Evolutionary conservation across 2,113 vertebrate species (phyloP).

Genomic region (Grus americana): DNA sequence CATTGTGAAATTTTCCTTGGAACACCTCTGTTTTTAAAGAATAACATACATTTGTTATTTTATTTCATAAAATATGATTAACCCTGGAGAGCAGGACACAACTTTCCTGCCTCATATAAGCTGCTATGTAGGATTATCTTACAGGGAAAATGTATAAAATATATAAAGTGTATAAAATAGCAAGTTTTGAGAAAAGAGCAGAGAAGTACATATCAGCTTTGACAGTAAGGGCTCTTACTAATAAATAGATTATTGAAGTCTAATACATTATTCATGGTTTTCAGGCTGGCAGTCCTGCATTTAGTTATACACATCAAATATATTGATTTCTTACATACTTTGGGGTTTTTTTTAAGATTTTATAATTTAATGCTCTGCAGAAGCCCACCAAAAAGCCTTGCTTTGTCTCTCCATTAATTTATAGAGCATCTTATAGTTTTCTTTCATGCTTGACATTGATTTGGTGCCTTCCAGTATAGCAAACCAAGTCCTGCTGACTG

Average conservation of each 20-base stretch:
- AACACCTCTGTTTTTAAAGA: not conserved
- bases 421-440: not conserved
- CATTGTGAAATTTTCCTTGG: slow-evolving; percentile 29
- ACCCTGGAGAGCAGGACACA: not conserved
- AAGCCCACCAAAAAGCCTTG: not conserved
- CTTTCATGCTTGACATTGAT: not conserved
- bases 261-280: slow-evolving; percentile 1
- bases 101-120: not conserved
- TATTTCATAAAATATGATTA: not conserved
- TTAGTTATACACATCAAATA: not conserved
- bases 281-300: not conserved
- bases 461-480: not conserved
- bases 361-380: not conserved
- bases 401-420: not conserved
- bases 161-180: not conserved
- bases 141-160: not conserved
- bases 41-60: not conserved
- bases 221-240: not conserved
- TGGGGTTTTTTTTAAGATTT: not conserved
- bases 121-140: not conserved
- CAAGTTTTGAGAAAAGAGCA: not conserved
- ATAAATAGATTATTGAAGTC: slow-evolving; percentile 4
- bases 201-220: not conserved
- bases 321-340: not conserved
- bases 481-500: slow-evolving; percentile 9